Conservation (phyloP, 2,888 invertebrate species). For the Ectemnius lituratus region DNA sequence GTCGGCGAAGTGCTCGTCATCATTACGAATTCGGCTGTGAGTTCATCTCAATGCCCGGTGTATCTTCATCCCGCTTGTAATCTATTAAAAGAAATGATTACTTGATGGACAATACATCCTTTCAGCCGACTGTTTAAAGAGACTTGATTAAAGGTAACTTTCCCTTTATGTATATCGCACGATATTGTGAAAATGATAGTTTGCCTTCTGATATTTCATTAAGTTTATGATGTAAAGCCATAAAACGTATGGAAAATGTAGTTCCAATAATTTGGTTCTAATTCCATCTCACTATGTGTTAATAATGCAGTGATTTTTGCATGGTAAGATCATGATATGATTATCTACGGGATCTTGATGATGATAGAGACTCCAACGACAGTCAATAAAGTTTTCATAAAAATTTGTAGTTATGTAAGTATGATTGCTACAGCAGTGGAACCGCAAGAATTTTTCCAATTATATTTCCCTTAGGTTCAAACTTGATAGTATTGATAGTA, state of each 20-base stretch:
- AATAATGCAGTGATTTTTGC: conserved; percentile 22
- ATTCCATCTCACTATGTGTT: conserved; percentile 54
- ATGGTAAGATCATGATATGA: not conserved
- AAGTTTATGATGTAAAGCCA: conserved; percentile 24
- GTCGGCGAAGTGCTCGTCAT: conserved; percentile 36
- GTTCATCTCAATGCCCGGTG: conserved; percentile 69
- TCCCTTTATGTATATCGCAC: conserved; percentile 7
- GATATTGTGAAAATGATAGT: conserved; percentile 34
- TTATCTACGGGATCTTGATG: not conserved
- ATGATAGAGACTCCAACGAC: no score
- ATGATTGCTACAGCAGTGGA: no score
- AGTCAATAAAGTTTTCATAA: no score
- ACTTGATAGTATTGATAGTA: no score
- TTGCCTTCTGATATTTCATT: conserved; percentile 29
- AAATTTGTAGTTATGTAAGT: no score
- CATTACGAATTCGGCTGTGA: conserved; percentile 56
- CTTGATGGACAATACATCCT: conserved; percentile 44
- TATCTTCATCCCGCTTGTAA: conserved; percentile 69
- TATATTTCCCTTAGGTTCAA: no score
- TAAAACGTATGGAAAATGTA: conserved; percentile 21
- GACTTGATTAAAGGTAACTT: conserved; percentile 32
- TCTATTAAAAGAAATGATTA: conserved; percentile 71
- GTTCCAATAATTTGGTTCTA: conserved; percentile 46
- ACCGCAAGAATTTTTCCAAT: no score
- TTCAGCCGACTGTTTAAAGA: conserved; percentile 18